Base-by-base conservation (phyloP, 1,140 invertebrate genomes). In the Drusus annulatus region DNA sequence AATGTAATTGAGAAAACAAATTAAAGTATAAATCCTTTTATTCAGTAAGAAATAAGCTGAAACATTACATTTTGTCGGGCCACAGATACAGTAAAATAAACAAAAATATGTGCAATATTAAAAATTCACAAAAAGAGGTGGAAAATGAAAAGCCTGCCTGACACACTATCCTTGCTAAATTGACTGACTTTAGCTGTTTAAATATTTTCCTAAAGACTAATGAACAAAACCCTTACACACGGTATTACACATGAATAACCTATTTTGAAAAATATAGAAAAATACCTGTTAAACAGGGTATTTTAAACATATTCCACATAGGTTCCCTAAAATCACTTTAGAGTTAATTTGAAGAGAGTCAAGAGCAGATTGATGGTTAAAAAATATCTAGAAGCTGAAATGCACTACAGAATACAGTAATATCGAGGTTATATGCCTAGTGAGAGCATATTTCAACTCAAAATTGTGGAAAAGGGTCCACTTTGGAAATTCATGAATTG, bases 401-500 rank as follows among this genome's bases (percentile, higher is more conserved):
- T 51, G 21, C 50, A 63, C 23, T 21, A 80, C 31, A 65, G 25
- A n/a, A 52, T 17, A 50, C 51, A 52, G 52, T 31, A 78, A 76
- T 77, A 45, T 78, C 65, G 82, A 83, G 79, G 79, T 81, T 81
- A 79, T n/a, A 74, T 65, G 21, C 21, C 28, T 56, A 15, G 3
- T 25, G 54, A 76, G 36, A 21, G 50, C 17, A 82, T 89, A 91
- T 90, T 93, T 93, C 88, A 89, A 91, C 88, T 86, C 89, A 85
- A 93, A 92, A 92, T 94, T 93, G 88, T 91, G 87, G 93, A 94
- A 94, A 94, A 92, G 93, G 93, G 93, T 93, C 91, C 90, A 88
- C 90, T 88, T 87, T 80, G 84, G 90, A 94, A 90, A 90, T 88
- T 85, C 81, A 83, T 90, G 90, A 90, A 88, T 89, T 85, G 84